Evolutionary conservation across 2,797 vertebrate species (phyloP), one percentile per base, ranked within the genome.

Genomic region (Agapornis canus): DNA sequence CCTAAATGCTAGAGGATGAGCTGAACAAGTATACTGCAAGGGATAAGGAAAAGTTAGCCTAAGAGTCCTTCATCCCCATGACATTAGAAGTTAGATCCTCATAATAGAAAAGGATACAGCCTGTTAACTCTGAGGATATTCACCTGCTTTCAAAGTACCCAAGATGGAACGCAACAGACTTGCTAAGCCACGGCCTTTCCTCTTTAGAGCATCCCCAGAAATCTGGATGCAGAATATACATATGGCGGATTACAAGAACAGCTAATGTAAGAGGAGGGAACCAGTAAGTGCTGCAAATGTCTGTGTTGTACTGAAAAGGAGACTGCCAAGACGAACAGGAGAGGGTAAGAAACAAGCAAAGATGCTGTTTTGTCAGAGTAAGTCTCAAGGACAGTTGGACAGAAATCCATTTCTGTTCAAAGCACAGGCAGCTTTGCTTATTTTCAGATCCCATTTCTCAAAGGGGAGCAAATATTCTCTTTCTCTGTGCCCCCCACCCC

Each of bases 1-100:
- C 51, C 51, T 43, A 43, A 88, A 35, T 3, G 42, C 32, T 6
- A 37, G 5, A 71, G 25, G 51, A 48, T 26, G 21, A 40, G 8
- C 26, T 43, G 32, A 52, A 66, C 66, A 57, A 81, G 22, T 31
- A 48, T 13, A 20, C 32, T 43, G 59, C 20, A 65, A 86, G 5
- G 10, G 9, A 22, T 18, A 37, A 51, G 61, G 56, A 40, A 48
- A 75, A 4, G 1, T 26, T 26, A 68, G 10, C 21, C 39, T 63
- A n/a, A 45, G 32, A 75, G 1, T 2, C 9, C 15, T 66, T 26
- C 26, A 39, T 15, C 19, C 25, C 20, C 35, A 47, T 0, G 0
- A 56, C 86, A 78, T 61, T 2, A 22, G 10, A 73, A 77, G 23
- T 61, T 35, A 37, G 51, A 81, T 17, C 11, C 65, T 45, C 29